Base-by-base conservation (phyloP, 2,888 invertebrate genomes). In the Cephonodes hylas region DNA sequence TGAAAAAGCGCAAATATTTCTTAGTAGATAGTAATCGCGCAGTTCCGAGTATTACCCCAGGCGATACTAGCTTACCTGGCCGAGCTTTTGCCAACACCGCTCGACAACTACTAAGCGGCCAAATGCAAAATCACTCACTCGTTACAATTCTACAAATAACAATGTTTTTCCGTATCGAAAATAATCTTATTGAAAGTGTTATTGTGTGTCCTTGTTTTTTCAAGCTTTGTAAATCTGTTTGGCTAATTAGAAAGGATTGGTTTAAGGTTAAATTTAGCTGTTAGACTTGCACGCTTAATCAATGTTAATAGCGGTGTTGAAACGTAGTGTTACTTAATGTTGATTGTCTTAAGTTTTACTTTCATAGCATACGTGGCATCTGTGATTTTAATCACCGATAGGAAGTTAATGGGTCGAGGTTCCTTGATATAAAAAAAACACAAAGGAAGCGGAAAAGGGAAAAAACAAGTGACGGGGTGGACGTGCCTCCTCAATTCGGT, bases 61-160 rank as follows among this genome's bases (percentile, higher is more conserved):
- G 75, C 84, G 83, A 84, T 84, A 86, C 84, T 75, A 77, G 71
- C 74, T 72, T 81, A 84, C 80, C 77, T 74, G 75, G 15, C 63
- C 60, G 69, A 75, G 78, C 83, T 81, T 80, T 80, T 76, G 76
- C 79, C 71, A 76, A 67, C 64, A 62, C 66, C 64, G 63, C 66
- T 67, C 69, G 65, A 71, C 68, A 48, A 45, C n/a, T 64, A 73
- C 75, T 71, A 85, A 45, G 70, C 85, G 69, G 62, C 70, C 66
- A 66, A 82, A 70, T 85, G 59, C 61, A 65, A 64, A 48, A 59
- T 57, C 56, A 58, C 53, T 27, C 61, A 62, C 18, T 61, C 60
- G 57, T 60, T 38, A 58, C 45, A 18, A 15, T 15, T 34, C 44
- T 25, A 31, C 7, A 31, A 57, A 67, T 63, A 70, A 73, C 72